Percentiles rank a stretch among this genome's conserved stretches.
Conservation (phyloP, 2,888 invertebrate genomes). For the Pristionchus japonicus region DNA sequence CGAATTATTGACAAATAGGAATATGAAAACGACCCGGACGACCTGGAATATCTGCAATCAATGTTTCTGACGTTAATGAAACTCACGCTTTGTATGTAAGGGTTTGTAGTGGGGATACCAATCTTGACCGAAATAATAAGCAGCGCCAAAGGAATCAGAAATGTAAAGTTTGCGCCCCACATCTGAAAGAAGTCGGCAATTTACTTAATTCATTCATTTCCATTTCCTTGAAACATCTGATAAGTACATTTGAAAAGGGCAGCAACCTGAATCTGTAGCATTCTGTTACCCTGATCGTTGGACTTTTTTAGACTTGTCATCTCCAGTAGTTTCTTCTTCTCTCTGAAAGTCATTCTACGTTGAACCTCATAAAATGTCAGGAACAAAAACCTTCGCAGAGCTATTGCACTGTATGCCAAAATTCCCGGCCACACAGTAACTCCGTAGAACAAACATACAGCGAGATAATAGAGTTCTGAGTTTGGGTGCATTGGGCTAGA, state of each 20-base stretch:
- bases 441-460: neutral
- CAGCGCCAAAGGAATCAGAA: neutral
- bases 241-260: no score
- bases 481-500: no score
- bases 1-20: neutral
- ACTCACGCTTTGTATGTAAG: neutral
- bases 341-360: no score
- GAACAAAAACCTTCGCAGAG: neutral
- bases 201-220: no score
- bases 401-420: neutral
- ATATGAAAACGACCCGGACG: neutral
- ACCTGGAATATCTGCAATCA: neutral
- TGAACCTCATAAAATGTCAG: no score
- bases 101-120: neutral
- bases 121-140: neutral
- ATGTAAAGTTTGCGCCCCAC: neutral
- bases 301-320: neutral
- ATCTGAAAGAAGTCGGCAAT: no score
- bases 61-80: neutral
- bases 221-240: no score
- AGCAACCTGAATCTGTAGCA: neutral
- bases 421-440: neutral
- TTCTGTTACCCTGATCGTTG: neutral
- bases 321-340: neutral
- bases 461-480: neutral